Base-by-base conservation (phyloP, 2,888 invertebrate species). In the Callosobruchus maculatus region DNA sequence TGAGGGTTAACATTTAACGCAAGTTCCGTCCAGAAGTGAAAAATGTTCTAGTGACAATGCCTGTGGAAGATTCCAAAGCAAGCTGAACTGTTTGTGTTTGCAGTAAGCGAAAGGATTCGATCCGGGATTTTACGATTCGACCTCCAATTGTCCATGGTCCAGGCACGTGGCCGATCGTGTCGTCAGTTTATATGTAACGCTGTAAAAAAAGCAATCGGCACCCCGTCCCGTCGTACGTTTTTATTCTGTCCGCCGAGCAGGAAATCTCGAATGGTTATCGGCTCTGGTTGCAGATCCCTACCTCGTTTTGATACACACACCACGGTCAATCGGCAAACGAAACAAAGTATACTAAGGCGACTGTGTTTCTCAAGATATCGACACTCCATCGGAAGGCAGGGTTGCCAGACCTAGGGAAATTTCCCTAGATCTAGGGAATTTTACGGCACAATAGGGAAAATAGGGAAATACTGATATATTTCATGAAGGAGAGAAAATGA, bases 151-250 rank as follows among this genome's bases (percentile, higher is more conserved):
- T 76, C 74, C 72, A 21, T n/a, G n/a, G n/a, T 71, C 71, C 70
- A 13, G 18, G 49, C 49, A 49, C 49, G 49, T 18, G 49, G 31
- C 70, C 72, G n/a, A 73, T 74, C 76, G 49, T 13, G 49, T 49
- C 74, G 75, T 75, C 75, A 74, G 74, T 77, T 76, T 80, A 83
- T 83, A 83, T 82, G 79, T 75, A 76, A 77, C 80, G 81, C 80
- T 82, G 78, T 82, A 83, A 83, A 83, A n/a, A 74, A 81, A 81
- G 77, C 75, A 74, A 76, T 77, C 75, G 76, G 77, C 76, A 75
- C 75, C n/a, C n/a, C 70, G 26, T 73, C 73, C 72, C 71, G 71
- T 67, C 73, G 70, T 70, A 72, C 75, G 70, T 74, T 76, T 73
- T 76, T 74, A 76, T 74, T 73, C 71, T 71, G 71, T 49, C 71